A percentile compares a stretch with the other conserved stretches of the same genome.
phyloP scores from a whole-genome alignment of 1,140 invertebrate genomes.

The Zaprionus africanus region DNA sequence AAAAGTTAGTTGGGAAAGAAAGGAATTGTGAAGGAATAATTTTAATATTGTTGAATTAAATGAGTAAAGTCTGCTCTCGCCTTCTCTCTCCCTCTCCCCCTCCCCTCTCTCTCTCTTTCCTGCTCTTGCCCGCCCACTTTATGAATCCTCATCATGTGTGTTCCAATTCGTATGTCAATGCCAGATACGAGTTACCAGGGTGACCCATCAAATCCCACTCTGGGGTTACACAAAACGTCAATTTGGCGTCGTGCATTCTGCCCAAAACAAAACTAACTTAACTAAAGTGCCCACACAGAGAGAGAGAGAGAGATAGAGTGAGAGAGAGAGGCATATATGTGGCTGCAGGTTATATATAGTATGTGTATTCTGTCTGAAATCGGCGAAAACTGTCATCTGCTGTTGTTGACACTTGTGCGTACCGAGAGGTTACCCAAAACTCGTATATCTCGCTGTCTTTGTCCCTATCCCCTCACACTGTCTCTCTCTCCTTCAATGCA shows the following conservation, averaged over 20 bases:
- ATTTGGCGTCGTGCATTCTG: slow-evolving; percentile 51
- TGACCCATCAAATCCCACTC: slow-evolving; percentile 1
- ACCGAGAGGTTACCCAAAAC: slow-evolving; percentile 19
- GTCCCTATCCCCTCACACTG: not conserved
- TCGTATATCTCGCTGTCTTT: slow-evolving; percentile 1
- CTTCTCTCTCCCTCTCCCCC: not conserved
- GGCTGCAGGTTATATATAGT: not conserved
- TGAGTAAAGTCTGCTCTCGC: not conserved
- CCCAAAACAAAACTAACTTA: slow-evolving; percentile 46
- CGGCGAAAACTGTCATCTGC: slow-evolving; percentile 56
- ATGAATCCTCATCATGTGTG: slow-evolving; percentile 34
- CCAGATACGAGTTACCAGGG: slow-evolving; percentile 25
- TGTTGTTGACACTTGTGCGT: slow-evolving; percentile 77
- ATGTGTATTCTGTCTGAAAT: slow-evolving; percentile 9
- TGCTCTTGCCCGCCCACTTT: not conserved
- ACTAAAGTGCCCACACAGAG: slow-evolving; percentile 36
- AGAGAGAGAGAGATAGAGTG: not conserved
- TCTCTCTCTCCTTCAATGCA: slow-evolving; percentile 26
- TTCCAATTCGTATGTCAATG: slow-evolving; percentile 42
- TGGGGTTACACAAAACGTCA: slow-evolving; percentile 64
- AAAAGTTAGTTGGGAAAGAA: not conserved
- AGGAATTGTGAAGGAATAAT: too few relatives aligned
- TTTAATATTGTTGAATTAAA: too few relatives aligned
- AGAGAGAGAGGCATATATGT: not conserved
- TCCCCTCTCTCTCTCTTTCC: not conserved